phyloP scores from a whole-genome alignment of 2,113 vertebrate genomes.

The Anoura caudifer region DNA sequence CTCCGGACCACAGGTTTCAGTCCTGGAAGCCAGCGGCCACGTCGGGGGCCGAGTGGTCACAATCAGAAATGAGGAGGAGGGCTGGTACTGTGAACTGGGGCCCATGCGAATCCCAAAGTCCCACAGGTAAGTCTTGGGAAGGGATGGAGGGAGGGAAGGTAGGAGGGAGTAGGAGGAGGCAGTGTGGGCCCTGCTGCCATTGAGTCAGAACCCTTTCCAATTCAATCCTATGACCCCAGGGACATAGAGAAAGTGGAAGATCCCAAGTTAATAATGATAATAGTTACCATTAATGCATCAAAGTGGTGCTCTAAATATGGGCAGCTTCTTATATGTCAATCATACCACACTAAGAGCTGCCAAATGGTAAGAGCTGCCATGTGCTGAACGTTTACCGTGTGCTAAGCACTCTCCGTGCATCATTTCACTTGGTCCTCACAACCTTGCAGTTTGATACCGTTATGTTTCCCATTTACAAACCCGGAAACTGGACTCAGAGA shows the following conservation, averaged over 20 bases:
- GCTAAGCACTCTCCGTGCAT: background rate
- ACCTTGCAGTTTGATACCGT: background rate
- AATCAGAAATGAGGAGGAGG: conserved; percentile 77
- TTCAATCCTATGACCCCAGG: background rate
- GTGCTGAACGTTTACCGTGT: background rate
- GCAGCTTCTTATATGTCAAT: background rate
- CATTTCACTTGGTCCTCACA: background rate
- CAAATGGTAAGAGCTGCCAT: background rate
- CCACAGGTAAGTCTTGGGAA: conserved; percentile 75
- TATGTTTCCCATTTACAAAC: background rate
- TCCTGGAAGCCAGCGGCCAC: conserved; percentile 82
- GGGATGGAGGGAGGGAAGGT: background rate
- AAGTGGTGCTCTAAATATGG: background rate
- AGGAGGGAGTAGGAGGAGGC: background rate
- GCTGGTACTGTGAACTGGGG: conserved; percentile 85
- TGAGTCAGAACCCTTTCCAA: background rate
- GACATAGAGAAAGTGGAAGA: background rate
- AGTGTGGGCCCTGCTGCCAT: background rate
- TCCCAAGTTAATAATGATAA: background rate
- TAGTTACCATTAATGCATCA: background rate
- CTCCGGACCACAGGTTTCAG: conserved; percentile 79
- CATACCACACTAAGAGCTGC: background rate
- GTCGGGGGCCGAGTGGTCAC: conserved; percentile 83
- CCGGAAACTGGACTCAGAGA: background rate
- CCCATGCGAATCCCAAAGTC: conserved; percentile 85